phyloP scores from a whole-genome alignment of 2,797 vertebrate species.

The Eulemur rubriventer region DNA sequence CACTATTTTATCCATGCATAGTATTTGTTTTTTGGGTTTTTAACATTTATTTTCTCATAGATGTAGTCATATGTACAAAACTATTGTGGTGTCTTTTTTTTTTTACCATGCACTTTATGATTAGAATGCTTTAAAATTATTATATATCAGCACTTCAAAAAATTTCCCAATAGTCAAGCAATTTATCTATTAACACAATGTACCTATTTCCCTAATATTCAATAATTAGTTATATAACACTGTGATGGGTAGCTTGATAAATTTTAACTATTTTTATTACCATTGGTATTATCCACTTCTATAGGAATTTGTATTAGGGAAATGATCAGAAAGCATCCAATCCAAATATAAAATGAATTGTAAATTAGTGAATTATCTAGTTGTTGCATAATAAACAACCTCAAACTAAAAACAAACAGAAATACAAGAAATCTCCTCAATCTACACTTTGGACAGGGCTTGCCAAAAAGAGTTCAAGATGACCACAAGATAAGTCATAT shows the following conservation, averaged over 20 bases:
- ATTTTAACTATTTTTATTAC: neutral
- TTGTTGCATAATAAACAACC: neutral
- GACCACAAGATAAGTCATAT: neutral
- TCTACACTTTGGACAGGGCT: neutral
- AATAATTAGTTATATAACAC: neutral
- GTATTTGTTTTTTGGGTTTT: neutral
- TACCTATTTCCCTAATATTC: neutral
- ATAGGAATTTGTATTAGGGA: neutral
- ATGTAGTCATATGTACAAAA: neutral
- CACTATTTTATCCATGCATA: neutral
- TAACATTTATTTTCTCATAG: neutral
- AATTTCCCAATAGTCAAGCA: neutral
- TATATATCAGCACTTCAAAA: neutral
- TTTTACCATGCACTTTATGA: neutral
- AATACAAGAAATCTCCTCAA: neutral
- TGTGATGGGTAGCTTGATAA: neutral
- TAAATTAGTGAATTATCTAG: neutral
- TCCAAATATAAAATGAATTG: neutral
- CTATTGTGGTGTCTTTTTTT: neutral
- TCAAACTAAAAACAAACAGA: neutral
- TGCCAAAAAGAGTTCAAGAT: neutral
- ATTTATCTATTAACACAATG: neutral
- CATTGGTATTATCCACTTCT: neutral
- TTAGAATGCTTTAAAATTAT: neutral
- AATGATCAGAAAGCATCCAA: neutral